A percentile compares a stretch with the other conserved stretches of the same genome.
phyloP scores from a whole-genome alignment of 2,113 vertebrate species.

The Edolisoma coerulescens region DNA sequence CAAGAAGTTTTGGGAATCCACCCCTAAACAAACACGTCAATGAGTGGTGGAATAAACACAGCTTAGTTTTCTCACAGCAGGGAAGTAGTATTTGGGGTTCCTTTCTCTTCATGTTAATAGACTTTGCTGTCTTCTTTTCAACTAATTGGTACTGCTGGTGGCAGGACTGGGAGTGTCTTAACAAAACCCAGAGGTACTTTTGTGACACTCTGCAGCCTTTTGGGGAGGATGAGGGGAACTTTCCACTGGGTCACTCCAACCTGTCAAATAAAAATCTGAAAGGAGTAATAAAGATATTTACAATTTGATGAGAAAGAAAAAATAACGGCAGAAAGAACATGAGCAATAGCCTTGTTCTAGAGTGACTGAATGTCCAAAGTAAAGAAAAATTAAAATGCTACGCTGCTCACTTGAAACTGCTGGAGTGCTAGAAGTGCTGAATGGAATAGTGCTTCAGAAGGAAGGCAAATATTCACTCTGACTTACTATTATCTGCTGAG shows the following conservation, averaged over 20 bases:
- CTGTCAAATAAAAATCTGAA: background rate
- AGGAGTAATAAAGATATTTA: background rate
- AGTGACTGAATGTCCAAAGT: background rate
- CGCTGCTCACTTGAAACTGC: background rate
- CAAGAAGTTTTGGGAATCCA: background rate
- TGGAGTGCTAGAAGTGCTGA: background rate
- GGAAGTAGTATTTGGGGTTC: background rate
- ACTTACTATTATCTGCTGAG: conserved; percentile 56
- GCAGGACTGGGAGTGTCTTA: background rate
- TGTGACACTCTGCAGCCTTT: background rate
- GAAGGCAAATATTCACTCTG: conserved; percentile 55
- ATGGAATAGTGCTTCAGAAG: conserved; percentile 41
- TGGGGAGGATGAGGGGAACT: background rate
- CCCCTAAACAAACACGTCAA: background rate
- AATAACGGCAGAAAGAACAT: background rate
- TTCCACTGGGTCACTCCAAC: background rate
- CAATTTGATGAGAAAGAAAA: background rate
- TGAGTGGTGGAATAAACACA: background rate
- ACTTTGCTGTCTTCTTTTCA: background rate
- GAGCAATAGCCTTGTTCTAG: background rate
- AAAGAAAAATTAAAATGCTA: conserved; percentile 38
- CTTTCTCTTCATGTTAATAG: background rate
- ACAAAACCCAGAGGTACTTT: background rate
- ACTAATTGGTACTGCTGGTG: background rate
- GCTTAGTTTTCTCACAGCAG: background rate